phyloP scores from a whole-genome alignment of 2,113 vertebrate genomes.

The Ptilorrhoa leucosticta region DNA sequence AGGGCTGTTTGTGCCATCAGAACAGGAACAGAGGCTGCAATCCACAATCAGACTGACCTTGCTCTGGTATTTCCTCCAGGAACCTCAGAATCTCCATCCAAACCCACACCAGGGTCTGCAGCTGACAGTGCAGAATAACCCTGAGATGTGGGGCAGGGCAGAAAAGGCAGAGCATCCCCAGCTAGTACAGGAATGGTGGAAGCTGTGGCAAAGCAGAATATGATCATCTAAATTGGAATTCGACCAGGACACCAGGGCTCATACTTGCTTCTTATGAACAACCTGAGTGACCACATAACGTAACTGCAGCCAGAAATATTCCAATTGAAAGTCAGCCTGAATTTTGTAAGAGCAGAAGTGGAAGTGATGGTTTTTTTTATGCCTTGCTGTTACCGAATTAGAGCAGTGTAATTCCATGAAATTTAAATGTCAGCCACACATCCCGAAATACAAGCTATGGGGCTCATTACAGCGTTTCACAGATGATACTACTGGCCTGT shows the following conservation, averaged over 20 bases:
- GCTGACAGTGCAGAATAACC: neutral
- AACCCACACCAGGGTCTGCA: neutral
- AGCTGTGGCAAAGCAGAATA: neutral
- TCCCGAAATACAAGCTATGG: neutral
- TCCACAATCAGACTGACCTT: neutral
- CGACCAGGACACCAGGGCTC: neutral
- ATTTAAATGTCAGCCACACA: neutral
- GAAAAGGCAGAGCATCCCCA: neutral
- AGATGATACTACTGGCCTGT: neutral
- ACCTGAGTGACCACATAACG: neutral
- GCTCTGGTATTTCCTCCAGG: neutral
- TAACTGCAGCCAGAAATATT: neutral
- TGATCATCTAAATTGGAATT: neutral
- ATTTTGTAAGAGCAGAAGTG: neutral
- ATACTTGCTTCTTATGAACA: neutral
- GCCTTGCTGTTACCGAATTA: neutral
- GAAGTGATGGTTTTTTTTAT: neutral
- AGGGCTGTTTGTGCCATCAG: fast-evolving
- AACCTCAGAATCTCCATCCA: neutral
- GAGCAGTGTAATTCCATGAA: neutral
- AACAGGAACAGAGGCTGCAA: neutral
- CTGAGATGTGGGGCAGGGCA: neutral
- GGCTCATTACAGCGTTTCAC: neutral
- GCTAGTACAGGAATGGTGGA: neutral
- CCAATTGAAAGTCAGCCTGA: neutral